Conservation (phyloP, 2,888 invertebrate genomes). For the Gymnosoma rotundatum region DNA sequence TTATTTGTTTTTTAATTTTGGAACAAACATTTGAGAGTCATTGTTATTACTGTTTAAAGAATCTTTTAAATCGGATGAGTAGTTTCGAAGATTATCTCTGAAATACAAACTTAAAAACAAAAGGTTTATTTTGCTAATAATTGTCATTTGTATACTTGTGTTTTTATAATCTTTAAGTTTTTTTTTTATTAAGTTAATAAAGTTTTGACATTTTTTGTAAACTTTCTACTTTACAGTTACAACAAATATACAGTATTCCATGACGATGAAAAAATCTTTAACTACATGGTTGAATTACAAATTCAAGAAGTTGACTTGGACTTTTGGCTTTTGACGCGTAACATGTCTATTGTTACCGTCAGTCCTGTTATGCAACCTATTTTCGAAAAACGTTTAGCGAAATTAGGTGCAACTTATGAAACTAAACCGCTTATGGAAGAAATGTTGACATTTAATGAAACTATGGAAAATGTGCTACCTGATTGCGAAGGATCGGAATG, state of each 20-base stretch:
- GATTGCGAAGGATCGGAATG: conserved; percentile 74
- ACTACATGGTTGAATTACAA: conserved; percentile 79
- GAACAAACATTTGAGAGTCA: no score
- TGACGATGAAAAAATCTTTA: conserved; percentile 75
- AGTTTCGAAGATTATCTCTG: no score
- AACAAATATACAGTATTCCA: conserved; percentile 80
- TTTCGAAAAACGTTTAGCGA: conserved; percentile 77
- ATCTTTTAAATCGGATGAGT: no score
- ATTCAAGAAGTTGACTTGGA: conserved; percentile 77
- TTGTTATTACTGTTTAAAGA: no score
- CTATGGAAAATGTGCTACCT: conserved; percentile 34
- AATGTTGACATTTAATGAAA: conserved; percentile 73
- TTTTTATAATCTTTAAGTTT: no score
- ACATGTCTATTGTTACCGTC: conserved; percentile 80
- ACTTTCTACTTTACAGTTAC: conserved; percentile 73
- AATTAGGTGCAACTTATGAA: conserved; percentile 75
- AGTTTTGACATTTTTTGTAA: no score
- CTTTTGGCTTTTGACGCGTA: conserved; percentile 80
- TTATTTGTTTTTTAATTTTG: no score
- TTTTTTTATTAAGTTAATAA: no score
- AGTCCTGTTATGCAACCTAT: conserved; percentile 75
- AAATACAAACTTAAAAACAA: no score
- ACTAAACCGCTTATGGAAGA: conserved; percentile 77
- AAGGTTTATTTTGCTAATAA: no score
- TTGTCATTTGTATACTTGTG: no score